Evolutionary conservation across 2,113 vertebrate species (phyloP).

Genomic region (Otocyon megalotis): DNA sequence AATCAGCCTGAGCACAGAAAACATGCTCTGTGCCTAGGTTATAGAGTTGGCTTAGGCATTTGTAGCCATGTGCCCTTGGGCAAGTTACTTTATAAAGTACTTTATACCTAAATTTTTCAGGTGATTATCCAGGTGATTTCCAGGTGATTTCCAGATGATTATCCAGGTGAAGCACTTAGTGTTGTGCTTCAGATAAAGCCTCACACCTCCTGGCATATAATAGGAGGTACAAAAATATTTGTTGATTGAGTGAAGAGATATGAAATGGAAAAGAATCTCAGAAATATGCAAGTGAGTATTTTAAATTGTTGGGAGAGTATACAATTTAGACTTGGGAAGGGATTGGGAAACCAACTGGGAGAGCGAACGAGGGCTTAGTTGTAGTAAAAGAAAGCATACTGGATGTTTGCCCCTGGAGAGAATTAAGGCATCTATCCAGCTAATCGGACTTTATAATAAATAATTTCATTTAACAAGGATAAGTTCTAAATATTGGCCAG

Average conservation of each 20-base stretch:
- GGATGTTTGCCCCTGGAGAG: background rate
- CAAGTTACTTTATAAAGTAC: background rate
- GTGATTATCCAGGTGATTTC: background rate
- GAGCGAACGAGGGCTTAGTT: background rate
- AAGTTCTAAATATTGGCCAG: background rate
- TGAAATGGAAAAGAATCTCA: background rate
- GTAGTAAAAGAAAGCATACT: background rate
- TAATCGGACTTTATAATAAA: background rate
- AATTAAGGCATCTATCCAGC: background rate
- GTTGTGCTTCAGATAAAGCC: background rate
- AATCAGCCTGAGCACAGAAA: background rate
- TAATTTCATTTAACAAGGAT: constrained; percentile 17
- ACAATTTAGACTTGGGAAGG: background rate
- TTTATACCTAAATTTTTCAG: background rate
- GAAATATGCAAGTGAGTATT: background rate
- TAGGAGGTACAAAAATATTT: background rate
- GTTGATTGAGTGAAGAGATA: background rate
- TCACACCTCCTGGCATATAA: background rate
- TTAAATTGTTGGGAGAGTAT: background rate
- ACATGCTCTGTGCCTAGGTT: background rate
- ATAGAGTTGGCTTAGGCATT: background rate
- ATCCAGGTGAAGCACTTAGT: background rate
- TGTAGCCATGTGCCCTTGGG: background rate
- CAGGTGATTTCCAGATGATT: no score
- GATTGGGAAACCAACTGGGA: background rate